A percentile compares a stretch with the other conserved stretches of the same genome.
Evolutionary conservation across 23 tunicate species (phyloP).

Genomic region (Oikopleura dioica): DNA sequence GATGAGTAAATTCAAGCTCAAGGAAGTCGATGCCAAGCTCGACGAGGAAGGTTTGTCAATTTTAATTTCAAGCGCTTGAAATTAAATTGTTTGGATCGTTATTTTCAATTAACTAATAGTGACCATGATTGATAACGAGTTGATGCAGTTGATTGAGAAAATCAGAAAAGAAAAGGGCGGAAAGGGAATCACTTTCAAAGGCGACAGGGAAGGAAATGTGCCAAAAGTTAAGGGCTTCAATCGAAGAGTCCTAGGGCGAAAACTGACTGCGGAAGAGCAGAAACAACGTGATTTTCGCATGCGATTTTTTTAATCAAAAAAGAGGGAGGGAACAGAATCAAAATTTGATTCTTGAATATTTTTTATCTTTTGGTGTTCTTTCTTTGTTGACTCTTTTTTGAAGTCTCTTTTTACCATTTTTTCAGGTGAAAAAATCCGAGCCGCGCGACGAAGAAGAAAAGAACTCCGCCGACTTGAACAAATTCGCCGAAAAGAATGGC

Average conservation of each 20-base stretch:
- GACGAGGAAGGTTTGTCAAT: no score
- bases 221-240: background rate
- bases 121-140: no score
- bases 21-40: no score
- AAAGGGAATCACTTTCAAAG: no score
- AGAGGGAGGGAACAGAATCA: background rate
- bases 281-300: background rate
- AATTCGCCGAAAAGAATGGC: constrained; percentile 1
- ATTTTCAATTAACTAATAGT: no score
- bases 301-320: background rate
- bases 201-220: no score
- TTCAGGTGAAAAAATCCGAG: constrained; percentile 2
- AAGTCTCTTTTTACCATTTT: background rate
- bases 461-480: background rate
- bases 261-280: background rate
- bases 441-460: constrained; percentile 1
- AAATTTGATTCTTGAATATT: background rate
- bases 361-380: background rate
- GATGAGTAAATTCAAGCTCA: no score
- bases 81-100: no score
- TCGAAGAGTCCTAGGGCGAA: background rate
- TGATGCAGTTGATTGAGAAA: no score
- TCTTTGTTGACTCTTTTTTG: background rate
- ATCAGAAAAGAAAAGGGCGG: no score
- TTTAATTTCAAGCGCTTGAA: no score